Base-by-base conservation (phyloP, 2,888 invertebrate species). In the Aphelenchoides bicaudatus region DNA sequence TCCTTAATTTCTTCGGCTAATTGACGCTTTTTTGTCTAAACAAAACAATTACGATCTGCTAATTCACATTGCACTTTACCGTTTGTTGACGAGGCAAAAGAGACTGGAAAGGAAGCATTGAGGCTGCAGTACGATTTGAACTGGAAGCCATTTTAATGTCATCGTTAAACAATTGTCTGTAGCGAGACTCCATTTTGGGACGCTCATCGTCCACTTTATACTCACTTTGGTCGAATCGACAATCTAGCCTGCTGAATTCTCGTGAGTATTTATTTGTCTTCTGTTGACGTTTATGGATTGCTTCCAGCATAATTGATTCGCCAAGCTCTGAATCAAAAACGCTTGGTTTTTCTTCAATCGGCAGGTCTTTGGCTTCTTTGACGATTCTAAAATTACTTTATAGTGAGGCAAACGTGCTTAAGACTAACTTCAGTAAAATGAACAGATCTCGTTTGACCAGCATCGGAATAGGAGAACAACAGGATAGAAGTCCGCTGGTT, bases 391-490 rank as follows among this genome's bases (percentile, higher is more conserved):
- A n/a, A n/a, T n/a, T n/a, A n/a, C n/a, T n/a, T n/a, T n/a, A n/a
- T n/a, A n/a, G n/a, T n/a, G n/a, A n/a, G n/a, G n/a, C n/a, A n/a
- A n/a, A n/a, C n/a, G n/a, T 21, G 3, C 34, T 34, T 13, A 23
- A 39, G 34, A 51, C 62, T 39, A 25, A 73, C 71, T 63, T 66
- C 31, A 69, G 65, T 10, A 75, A 58, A 0, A 65, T 63, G n/a
- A 66, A 58, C 16, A 66, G 43, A 30, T 69, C 66, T 37, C 68
- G 59, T 38, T 85, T 81, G 0, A 87, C 85, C 28, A 86, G 80
- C 0, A 91, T 89, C 6, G 96, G 94, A 71, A 91, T 87, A 0
- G 93, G 94, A 79, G 88, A 88, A 79, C 96, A 96, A 75, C 91
- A 89, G 0, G 92, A 91, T 60, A 89, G 81, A 60, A 98, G 87